Evolutionary conservation across 2,797 vertebrate species (phyloP).

Genomic region (Phalanger gymnotis): DNA sequence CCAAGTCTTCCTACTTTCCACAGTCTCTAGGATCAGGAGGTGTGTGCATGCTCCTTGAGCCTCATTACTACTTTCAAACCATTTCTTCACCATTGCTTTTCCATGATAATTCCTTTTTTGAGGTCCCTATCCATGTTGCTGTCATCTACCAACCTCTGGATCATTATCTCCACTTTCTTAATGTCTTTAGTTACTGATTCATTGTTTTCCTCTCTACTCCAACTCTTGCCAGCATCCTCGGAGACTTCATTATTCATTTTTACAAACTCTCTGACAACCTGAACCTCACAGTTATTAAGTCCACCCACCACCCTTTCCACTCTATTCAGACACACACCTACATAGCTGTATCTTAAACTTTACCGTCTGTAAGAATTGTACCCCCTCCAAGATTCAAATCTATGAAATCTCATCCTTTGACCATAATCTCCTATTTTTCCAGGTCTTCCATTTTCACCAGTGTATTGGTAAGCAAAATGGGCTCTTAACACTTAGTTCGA

Average conservation of each 20-base stretch:
- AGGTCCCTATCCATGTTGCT: background rate
- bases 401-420: background rate
- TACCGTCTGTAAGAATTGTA: background rate
- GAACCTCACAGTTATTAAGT: background rate
- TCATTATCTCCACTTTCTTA: background rate
- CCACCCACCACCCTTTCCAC: background rate
- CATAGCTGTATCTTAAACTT: background rate
- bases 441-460: background rate
- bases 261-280: background rate
- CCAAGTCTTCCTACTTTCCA: background rate
- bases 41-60: background rate
- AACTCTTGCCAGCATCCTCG: background rate
- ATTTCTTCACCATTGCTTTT: background rate
- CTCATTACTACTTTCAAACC: background rate
- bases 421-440: background rate
- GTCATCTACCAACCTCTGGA: background rate
- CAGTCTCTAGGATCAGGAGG: background rate
- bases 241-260: background rate
- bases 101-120: background rate
- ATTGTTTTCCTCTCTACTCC: background rate
- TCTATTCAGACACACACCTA: background rate
- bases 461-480: no score
- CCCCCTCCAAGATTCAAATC: background rate
- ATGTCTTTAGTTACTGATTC: background rate
- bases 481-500: no score